Conservation (phyloP, 2,888 invertebrate genomes). For the Cloeon dipterum region DNA sequence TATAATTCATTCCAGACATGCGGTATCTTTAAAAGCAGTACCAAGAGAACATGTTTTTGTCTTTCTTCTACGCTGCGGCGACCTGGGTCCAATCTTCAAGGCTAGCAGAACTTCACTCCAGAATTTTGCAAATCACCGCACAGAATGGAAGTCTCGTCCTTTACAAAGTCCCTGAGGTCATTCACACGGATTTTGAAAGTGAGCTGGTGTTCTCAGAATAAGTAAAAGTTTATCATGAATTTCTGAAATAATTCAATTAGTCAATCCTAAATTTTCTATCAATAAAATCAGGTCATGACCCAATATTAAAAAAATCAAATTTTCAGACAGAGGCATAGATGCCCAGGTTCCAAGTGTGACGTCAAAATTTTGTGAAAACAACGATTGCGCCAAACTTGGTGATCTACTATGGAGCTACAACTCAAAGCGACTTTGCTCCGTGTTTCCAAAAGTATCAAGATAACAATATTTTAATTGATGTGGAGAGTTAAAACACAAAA, state of each 20-base stretch:
- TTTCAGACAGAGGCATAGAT: conserved; percentile 7
- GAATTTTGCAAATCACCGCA: conserved; percentile 23
- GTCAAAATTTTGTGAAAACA: conserved; percentile 14
- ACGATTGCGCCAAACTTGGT: conserved; percentile 23
- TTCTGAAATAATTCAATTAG: background rate
- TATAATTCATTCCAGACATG: too few relatives aligned
- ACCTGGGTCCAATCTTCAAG: conserved; percentile 65
- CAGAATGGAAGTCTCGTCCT: conserved; percentile 13
- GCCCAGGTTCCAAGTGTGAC: conserved; percentile 8
- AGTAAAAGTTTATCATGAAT: background rate
- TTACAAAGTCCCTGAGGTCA: conserved; percentile 11
- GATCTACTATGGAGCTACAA: conserved; percentile 32
- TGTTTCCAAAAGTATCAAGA: conserved; percentile 32
- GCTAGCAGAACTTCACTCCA: conserved; percentile 40
- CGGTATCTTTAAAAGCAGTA: too few relatives aligned
- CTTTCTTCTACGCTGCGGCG: conserved; percentile 61
- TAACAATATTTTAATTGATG: too few relatives aligned
- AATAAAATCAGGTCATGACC: too few relatives aligned
- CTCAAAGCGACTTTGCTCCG: conserved; percentile 26
- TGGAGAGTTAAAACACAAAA: too few relatives aligned
- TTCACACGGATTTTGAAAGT: conserved; percentile 4
- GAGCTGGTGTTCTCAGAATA: conserved; percentile 3
- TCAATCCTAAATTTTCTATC: background rate
- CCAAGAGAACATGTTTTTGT: conserved; percentile 51
- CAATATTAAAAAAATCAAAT: too few relatives aligned